These are phyloP conservation scores for Diceros bicornis DNA, from an alignment of 2,797 vertebrate genomes.

Conservation along the genomic window DNA sequence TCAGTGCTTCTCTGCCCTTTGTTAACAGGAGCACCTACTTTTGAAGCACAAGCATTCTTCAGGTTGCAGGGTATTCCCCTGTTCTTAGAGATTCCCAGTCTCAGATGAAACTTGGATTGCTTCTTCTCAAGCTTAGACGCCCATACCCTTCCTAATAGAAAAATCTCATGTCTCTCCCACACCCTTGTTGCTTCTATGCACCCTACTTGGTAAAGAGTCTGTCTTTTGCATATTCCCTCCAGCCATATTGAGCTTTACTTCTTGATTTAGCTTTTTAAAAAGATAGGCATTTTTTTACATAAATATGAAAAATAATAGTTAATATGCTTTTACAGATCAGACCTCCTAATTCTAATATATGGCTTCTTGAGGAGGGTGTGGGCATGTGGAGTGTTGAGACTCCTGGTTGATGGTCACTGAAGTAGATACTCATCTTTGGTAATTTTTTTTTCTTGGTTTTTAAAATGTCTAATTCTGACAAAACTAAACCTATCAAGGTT, in stretches of 20 bases:
- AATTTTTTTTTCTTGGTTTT: slow-evolving; percentile 19
- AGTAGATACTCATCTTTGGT: background rate
- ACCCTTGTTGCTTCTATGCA: background rate
- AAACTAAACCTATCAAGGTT: background rate
- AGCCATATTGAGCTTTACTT: background rate
- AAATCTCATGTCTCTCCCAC: background rate
- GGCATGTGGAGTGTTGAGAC: background rate
- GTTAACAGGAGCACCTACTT: no score
- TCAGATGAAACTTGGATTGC: background rate
- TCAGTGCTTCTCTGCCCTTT: background rate
- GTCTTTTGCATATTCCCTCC: background rate
- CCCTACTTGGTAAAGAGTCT: background rate
- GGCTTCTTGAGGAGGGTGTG: background rate
- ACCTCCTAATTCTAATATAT: background rate
- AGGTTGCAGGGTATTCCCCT: background rate
- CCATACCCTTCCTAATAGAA: background rate
- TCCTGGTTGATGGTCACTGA: background rate
- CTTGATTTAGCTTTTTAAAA: background rate
- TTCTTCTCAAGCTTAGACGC: background rate
- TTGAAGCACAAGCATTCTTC: background rate
- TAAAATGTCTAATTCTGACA: slow-evolving; percentile 51
- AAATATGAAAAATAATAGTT: slow-evolving; percentile 36
- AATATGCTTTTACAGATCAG: background rate
- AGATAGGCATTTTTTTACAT: background rate
- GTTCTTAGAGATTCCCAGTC: background rate